Evolutionary conservation across 2,797 vertebrate genomes (phyloP).

Genomic region (Anas georgica): DNA sequence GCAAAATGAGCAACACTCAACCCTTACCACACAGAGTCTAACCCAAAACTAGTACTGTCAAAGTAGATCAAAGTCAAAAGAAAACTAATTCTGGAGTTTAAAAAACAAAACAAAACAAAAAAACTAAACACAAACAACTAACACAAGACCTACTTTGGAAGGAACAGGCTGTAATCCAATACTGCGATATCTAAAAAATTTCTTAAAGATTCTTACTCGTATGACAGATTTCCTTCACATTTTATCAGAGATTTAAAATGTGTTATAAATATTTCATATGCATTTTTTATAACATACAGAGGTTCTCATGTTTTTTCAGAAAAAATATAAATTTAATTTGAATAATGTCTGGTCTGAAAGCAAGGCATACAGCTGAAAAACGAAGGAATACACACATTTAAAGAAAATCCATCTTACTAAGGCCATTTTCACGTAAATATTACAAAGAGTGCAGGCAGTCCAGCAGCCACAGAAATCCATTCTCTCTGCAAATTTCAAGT

Average conservation of each 20-base stretch:
- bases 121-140: background rate
- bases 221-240: background rate
- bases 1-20: background rate
- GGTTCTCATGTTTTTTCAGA: background rate
- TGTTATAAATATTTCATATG: background rate
- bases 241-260: background rate
- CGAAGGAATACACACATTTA: background rate
- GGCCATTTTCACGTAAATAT: accelerated
- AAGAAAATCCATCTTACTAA: background rate
- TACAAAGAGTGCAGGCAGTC: background rate
- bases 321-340: background rate
- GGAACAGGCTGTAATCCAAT: background rate
- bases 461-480: background rate
- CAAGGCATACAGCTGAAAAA: background rate
- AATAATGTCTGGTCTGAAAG: background rate
- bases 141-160: accelerated
- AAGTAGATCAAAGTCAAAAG: background rate
- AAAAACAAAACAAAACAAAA: background rate
- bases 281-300: background rate
- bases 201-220: background rate
- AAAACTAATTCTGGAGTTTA: background rate
- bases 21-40: background rate
- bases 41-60: background rate
- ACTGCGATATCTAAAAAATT: background rate
- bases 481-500: background rate